Evolutionary conservation across 1,140 invertebrate genomes (phyloP), one percentile per base, ranked within the genome.

Genomic region (Tetramorium simillimum): DNA sequence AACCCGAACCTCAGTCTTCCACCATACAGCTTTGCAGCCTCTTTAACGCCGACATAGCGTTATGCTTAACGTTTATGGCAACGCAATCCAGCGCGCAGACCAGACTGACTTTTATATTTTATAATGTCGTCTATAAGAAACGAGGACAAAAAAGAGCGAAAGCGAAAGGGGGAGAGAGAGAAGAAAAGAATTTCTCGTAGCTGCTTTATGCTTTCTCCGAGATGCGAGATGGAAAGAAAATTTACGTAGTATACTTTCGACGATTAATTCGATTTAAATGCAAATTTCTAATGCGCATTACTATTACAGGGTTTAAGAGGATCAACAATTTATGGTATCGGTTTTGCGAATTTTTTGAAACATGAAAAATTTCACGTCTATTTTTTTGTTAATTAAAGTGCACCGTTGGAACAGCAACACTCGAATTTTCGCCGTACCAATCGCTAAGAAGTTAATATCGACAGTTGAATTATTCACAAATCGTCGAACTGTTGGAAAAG

Each of bases 81-180:
- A 28, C 40, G 43, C 60, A 80, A 73, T 63, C 24, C 37, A 51
- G 37, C 53, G 40, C 53, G 40, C 51, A 5, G 53, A 24, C 69
- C 70, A 88, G 76, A 82, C 81, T 62, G 70, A 81, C 56, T 89
- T 89, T 89, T 90, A 90, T 90, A 88, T 90, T 90, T 90, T 90
- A 90, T 82, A 82, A 88, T 90, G 76, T 49, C 81, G 10, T 18
- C 21, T 72, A 62, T 18, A 58, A 60, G 33, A 40, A 49, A 51
- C 14, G 28, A 37, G 28, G 21, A 43, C 1, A 46, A 37, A 37
- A 70, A 24, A 53, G 3, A 43, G 9, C 0, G 9, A 80, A 16
- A 40, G 16, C 2, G n/a, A 40, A 6, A 77, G 75, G 16, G 16
- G 18, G 3, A 43, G 40, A 9, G 7, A 78, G 21, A 40, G 16